Base-by-base conservation (phyloP, 2,888 invertebrate genomes). In the Zeuzera pyrina region DNA sequence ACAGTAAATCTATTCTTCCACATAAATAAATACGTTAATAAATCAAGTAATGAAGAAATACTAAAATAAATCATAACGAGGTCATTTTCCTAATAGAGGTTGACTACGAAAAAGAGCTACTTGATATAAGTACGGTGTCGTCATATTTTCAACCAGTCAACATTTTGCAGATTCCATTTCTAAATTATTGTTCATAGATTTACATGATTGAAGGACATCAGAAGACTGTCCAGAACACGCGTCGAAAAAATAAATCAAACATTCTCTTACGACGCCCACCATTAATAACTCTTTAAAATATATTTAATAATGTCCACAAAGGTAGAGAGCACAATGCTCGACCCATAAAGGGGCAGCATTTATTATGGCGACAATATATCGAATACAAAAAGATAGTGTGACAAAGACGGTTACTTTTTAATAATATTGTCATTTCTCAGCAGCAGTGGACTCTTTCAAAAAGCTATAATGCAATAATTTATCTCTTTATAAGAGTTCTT, bases 391-490 rank as follows among this genome's bases (percentile, higher is more conserved):
- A 83, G 83, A 83, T 83, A 79, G 72, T 68, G 83, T 81, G 79
- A 83, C 81, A 81, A 81, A 78, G 79, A 79, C 52, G 76, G 69
- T 70, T 76, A 79, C 76, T 83, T 83, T 83, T 83, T 83, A 83
- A 83, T 83, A 83, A 83, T 83, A 83, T 79, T 79, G 81, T 83
- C 83, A 83, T 83, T 83, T 83, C 83, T 83, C 79, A 83, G 72
- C 83, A 79, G 79, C 72, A 81, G 68, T 83, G 83, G 79, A 81
- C 81, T 83, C 83, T 81, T 81, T 83, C 83, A 83, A 83, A 83
- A 81, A 78, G 66, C 81, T 63, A 83, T 83, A 81, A 83, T 59
- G 74, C 62, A 78, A 83, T 83, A 83, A 83, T 83, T 83, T 83
- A 83, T 83, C 64, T 83, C 81, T 83, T 79, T 79, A 83, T 83